Conservation (phyloP, 1,140 invertebrate genomes). For the Ctenoplectra terminalis region DNA sequence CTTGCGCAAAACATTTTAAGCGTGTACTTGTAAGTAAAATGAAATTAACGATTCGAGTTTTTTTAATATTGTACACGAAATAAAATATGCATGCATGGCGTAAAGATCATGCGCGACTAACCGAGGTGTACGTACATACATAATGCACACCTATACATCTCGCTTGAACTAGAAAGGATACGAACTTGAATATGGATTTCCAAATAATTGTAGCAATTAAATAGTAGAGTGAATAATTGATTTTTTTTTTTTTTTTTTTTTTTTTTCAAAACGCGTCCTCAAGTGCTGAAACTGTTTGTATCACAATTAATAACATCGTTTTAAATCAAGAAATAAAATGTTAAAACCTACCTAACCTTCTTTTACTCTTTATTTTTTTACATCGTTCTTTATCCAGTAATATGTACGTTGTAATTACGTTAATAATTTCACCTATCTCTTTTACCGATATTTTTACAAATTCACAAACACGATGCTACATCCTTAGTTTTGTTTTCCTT, state of each 20-base stretch:
- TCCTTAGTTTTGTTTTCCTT: neutral
- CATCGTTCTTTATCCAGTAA: no score
- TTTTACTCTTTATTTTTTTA: neutral
- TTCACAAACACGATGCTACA: neutral
- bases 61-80: neutral
- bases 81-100: neutral
- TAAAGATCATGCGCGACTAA: neutral
- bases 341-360: slow-evolving; percentile 16
- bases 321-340: neutral
- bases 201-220: neutral
- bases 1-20: neutral
- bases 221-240: neutral
- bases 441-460: neutral
- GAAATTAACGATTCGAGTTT: neutral
- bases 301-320: neutral
- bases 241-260: neutral
- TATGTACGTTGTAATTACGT: neutral
- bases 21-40: neutral
- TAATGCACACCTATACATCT: neutral
- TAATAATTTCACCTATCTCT: neutral
- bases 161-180: neutral
- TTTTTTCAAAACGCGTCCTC: neutral
- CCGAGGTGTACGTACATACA: neutral
- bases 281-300: neutral
- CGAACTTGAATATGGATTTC: neutral